Conservation (phyloP, 2,888 invertebrate species). For the Tortrix viridana region DNA sequence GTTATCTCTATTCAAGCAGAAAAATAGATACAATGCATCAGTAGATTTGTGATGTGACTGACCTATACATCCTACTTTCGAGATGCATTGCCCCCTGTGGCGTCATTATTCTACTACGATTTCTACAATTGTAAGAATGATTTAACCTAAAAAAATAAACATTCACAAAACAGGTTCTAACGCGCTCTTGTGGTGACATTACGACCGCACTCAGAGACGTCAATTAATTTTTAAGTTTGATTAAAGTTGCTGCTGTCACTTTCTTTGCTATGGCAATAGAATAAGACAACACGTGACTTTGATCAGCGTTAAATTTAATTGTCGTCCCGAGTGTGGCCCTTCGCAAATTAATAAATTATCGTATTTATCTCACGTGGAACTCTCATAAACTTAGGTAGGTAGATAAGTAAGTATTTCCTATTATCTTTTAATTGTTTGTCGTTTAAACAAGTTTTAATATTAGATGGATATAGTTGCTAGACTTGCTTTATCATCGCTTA, state of each 20-base stretch:
- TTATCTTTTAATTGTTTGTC: not conserved
- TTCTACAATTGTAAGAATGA: not conserved
- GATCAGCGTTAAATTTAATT: too few species aligned
- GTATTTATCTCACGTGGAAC: too few species aligned
- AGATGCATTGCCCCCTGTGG: conserved; percentile 3
- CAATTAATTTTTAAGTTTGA: too few species aligned
- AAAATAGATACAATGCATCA: conserved; percentile 18
- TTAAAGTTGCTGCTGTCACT: too few species aligned
- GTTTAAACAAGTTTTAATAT: conserved; percentile 12
- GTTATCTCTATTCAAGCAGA: conserved; percentile 4
- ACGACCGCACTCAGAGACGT: too few species aligned
- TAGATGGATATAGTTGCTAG: conserved; percentile 5
- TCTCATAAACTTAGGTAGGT: conserved; percentile 11
- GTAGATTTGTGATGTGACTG: conserved; percentile 7
- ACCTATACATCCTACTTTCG: conserved; percentile 31
- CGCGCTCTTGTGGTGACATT: not conserved
- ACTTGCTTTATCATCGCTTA: not conserved
- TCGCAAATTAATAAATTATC: too few species aligned
- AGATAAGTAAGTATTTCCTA: not conserved
- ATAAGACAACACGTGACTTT: not conserved
- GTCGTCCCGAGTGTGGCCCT: too few species aligned
- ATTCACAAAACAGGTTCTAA: not conserved
- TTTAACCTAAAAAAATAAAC: too few species aligned
- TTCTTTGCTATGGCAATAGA: too few species aligned
- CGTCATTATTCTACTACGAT: conserved; percentile 1